Conservation (phyloP, 92 coral and sea anemone species). For the Pocillopora meandrina region DNA sequence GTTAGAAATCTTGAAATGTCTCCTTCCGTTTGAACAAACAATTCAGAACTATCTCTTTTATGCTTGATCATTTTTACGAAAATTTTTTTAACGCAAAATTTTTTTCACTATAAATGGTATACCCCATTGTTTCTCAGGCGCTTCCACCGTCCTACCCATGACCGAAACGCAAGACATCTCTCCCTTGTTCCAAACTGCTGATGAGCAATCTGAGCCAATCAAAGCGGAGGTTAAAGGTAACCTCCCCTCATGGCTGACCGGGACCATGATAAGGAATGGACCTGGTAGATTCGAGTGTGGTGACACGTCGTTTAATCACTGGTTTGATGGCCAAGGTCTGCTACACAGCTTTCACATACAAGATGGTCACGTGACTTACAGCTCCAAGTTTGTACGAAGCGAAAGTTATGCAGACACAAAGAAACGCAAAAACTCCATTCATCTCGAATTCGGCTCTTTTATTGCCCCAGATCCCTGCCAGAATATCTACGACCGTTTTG, state of each 20-base stretch:
- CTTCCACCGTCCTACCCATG: not conserved
- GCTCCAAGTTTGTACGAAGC: slow-evolving; percentile 83
- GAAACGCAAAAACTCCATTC: slow-evolving; percentile 45
- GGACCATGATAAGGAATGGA: slow-evolving; percentile 78
- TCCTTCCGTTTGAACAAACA: too few species aligned
- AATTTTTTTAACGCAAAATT: too few species aligned
- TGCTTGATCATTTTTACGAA: too few species aligned
- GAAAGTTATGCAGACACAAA: slow-evolving; percentile 59
- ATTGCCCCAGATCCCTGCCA: slow-evolving; percentile 83
- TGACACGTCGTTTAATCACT: slow-evolving; percentile 70
- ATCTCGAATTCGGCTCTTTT: slow-evolving; percentile 64
- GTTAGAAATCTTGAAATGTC: too few species aligned
- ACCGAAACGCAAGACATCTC: slow-evolving; percentile 5
- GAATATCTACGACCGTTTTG: slow-evolving; percentile 78
- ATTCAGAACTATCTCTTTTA: too few species aligned
- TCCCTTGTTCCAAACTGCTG: slow-evolving; percentile 43
- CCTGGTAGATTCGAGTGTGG: slow-evolving; percentile 89
- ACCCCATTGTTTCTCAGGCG: not conserved
- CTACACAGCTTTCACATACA: slow-evolving; percentile 82
- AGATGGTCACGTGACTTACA: slow-evolving; percentile 67
- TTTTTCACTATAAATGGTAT: too few species aligned
- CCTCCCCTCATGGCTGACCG: slow-evolving; percentile 82
- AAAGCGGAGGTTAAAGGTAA: slow-evolving; percentile 62
- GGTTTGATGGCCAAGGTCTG: slow-evolving; percentile 84
- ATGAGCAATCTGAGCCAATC: slow-evolving; percentile 63